These are phyloP conservation scores for Epinotia demarniana DNA, from an alignment of 2,888 invertebrate genomes.

Conservation along the genomic window DNA sequence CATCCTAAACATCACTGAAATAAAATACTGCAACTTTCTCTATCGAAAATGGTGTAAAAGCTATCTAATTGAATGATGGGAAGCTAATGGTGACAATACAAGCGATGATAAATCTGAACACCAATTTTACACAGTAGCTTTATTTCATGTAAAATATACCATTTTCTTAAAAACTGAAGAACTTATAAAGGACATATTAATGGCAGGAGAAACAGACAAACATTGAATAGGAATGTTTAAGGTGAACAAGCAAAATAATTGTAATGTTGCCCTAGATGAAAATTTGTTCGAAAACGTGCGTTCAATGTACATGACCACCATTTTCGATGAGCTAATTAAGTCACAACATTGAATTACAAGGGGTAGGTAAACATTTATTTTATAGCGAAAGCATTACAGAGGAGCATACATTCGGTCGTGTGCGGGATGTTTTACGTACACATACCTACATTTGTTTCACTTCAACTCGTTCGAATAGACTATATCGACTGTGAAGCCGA, in stretches of 20 bases:
- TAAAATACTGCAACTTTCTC: conserved; percentile 54
- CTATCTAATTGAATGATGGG: conserved; percentile 57
- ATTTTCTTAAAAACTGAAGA: conserved; percentile 48
- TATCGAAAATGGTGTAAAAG: conserved; percentile 77
- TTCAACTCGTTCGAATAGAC: conserved; percentile 53
- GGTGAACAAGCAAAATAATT: conserved; percentile 62
- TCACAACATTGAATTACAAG: conserved; percentile 72
- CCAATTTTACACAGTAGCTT: conserved; percentile 76
- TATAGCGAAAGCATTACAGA: conserved; percentile 72
- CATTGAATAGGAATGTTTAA: conserved; percentile 50
- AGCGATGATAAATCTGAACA: conserved; percentile 69
- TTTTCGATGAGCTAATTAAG: conserved; percentile 71
- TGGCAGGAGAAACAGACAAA: conserved; percentile 52
- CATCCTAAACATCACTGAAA: conserved; percentile 52
- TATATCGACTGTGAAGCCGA: conserved; percentile 26
- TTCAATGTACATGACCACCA: conserved; percentile 64
- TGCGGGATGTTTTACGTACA: conserved; percentile 47
- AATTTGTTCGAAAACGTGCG: conserved; percentile 56
- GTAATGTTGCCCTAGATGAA: conserved; percentile 58
- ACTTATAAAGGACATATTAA: conserved; percentile 49
- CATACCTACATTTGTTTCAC: conserved; percentile 52
- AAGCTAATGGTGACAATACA: conserved; percentile 65
- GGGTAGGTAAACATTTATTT: conserved; percentile 62
- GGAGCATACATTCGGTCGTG: conserved; percentile 64
- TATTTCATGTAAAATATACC: conserved; percentile 62